phyloP scores from a whole-genome alignment of 2,888 invertebrate genomes.

The Sminthurides aquaticus region DNA sequence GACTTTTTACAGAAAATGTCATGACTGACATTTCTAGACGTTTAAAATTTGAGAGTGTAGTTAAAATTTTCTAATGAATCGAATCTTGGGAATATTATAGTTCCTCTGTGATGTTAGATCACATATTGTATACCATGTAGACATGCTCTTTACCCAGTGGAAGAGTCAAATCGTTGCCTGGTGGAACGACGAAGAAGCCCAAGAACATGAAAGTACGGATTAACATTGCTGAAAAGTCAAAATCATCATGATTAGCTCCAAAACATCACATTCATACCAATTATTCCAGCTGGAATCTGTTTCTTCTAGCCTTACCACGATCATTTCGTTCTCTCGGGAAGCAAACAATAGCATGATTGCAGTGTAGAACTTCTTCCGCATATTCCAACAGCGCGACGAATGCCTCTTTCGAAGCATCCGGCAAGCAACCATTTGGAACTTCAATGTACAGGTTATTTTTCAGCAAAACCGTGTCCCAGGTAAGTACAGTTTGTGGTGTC shows the following conservation, averaged over 20 bases:
- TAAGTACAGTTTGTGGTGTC: conserved; percentile 67
- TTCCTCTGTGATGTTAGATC: no score
- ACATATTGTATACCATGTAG: conserved; percentile 56
- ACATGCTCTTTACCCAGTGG: conserved; percentile 60
- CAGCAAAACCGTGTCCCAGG: conserved; percentile 77
- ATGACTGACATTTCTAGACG: no score
- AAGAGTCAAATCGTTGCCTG: conserved; percentile 64
- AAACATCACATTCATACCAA: neutral
- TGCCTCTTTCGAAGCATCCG: conserved; percentile 89
- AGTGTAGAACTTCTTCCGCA: conserved; percentile 84
- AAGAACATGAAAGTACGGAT: conserved; percentile 95
- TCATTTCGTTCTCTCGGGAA: conserved; percentile 76
- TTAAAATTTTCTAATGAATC: no score
- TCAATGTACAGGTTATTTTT: conserved; percentile 79
- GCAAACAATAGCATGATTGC: conserved; percentile 70
- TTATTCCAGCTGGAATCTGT: no score
- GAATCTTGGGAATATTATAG: no score
- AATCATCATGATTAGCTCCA: neutral
- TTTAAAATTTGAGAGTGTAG: no score
- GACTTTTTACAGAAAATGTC: no score
- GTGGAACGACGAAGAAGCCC: conserved; percentile 81
- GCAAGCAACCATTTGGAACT: conserved; percentile 74
- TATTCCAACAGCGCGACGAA: conserved; percentile 90
- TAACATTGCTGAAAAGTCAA: conserved; percentile 58
- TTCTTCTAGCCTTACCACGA: conserved; percentile 53